Base-by-base conservation (phyloP, 1,140 invertebrate genomes). In the Batillaria attramentaria region DNA sequence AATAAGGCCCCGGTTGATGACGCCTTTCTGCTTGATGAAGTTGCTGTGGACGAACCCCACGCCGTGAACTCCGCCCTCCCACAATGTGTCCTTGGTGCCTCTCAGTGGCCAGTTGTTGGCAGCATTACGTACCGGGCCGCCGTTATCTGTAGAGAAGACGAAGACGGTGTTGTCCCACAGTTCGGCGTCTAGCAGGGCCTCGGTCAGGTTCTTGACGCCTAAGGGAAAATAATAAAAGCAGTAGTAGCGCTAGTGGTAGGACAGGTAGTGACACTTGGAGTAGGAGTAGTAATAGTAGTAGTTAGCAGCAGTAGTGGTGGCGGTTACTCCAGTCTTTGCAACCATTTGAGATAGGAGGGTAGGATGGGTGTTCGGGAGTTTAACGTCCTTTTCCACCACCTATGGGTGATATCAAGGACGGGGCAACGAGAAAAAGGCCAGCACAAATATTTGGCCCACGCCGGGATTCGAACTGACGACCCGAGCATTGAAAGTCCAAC, bases 101-200 rank as follows among this genome's bases (percentile, higher is more conserved):
- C 91, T 75, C 5, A 92, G 81, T 0, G 92, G 92, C 83, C 84
- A 91, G 83, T 93, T 93, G 57, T 91, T 91, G 3, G 90, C 91
- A 20, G 91, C 91, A 37, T 81, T 80, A 20, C 76, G 77, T 0
- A 88, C 82, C 54, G 88, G 85, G 8, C 91, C 91, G 20, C 91
- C 91, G 84, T 92, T 92, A 83, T 92, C 86, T 84, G 82, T 83
- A 28, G 84, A 81, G 72, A 85, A 84, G 8, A 85, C 54, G 16
- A 85, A 35, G 5, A 85, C 41, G 16, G 92, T 91, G 79, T 93
- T 88, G n/a, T 92, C 83, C 84, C 89, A 75, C 57, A 92, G 42
- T 91, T 81, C 77, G 62, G 91, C 89, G 18, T 41, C 20, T 41
- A 39, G 50, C 54, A 75, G 35, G 33, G 57, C 39, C 33, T 4